Conservation (phyloP, 2,797 vertebrate species). For the Melanogrammus aeglefinus region DNA sequence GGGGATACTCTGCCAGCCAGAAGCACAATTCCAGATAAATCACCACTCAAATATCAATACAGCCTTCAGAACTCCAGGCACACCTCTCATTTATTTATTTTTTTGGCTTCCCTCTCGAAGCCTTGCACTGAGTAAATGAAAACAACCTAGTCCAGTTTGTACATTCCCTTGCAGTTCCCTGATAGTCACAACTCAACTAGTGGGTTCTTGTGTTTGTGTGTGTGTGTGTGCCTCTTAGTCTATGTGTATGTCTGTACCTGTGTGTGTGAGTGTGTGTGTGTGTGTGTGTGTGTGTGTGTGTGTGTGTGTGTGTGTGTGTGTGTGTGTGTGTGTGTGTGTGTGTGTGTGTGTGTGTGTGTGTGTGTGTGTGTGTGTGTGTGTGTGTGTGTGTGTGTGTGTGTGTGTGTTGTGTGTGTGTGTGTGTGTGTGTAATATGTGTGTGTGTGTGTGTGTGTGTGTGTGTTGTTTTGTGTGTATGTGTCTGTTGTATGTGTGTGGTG, state of each 20-base stretch:
- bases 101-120: background rate
- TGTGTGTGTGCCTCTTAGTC: background rate
- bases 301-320: too few species aligned
- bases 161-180: conserved; percentile 14
- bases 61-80: conserved; percentile 55
- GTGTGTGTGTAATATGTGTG: background rate
- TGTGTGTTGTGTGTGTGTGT: background rate
- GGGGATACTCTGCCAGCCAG: conserved; percentile 28
- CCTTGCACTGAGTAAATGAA: background rate
- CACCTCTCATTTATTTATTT: conserved; percentile 30
- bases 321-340: background rate
- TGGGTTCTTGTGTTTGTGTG: background rate
- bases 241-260: background rate
- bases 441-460: background rate
- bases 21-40: conserved; percentile 58
- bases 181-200: background rate
- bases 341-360: background rate
- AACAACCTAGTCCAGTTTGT: background rate
- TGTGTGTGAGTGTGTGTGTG: background rate
- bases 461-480: too few species aligned
- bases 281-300: background rate
- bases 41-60: conserved; percentile 65
- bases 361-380: too few species aligned
- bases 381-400: background rate
- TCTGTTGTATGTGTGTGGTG: background rate